Evolutionary conservation across 2,113 vertebrate genomes (phyloP).

Genomic region (Cynocephalus volans): DNA sequence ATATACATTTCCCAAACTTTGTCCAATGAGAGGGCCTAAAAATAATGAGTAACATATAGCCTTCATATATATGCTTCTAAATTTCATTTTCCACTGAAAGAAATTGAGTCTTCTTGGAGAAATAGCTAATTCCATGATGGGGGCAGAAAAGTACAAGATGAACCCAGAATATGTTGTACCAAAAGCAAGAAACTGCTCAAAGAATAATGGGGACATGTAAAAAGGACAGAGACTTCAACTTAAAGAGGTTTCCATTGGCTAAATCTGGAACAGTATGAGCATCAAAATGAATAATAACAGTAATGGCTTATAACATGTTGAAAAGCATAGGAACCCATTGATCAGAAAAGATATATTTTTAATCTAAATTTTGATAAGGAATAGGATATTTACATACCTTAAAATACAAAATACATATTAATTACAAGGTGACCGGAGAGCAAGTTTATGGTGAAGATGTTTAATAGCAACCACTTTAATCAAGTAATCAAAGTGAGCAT

Average conservation of each 20-base stretch:
- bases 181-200: neutral
- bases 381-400: neutral
- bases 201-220: neutral
- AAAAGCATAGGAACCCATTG: neutral
- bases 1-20: neutral
- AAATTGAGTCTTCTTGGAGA: neutral
- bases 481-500: neutral
- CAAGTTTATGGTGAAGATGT: neutral
- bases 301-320: neutral
- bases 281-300: neutral
- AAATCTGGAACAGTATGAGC: neutral
- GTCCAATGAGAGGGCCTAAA: neutral
- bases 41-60: neutral
- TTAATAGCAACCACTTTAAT: neutral
- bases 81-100: neutral
- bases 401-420: neutral
- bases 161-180: neutral
- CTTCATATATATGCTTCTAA: neutral
- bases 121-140: neutral
- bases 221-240: neutral
- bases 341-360: neutral
- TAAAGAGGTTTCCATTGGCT: neutral
- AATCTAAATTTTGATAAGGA: neutral
- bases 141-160: neutral
- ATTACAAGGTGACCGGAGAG: neutral